Evolutionary conservation across 2,113 vertebrate genomes (phyloP), one percentile per base, ranked within the genome.

Genomic region (Chroicocephalus ridibundus): DNA sequence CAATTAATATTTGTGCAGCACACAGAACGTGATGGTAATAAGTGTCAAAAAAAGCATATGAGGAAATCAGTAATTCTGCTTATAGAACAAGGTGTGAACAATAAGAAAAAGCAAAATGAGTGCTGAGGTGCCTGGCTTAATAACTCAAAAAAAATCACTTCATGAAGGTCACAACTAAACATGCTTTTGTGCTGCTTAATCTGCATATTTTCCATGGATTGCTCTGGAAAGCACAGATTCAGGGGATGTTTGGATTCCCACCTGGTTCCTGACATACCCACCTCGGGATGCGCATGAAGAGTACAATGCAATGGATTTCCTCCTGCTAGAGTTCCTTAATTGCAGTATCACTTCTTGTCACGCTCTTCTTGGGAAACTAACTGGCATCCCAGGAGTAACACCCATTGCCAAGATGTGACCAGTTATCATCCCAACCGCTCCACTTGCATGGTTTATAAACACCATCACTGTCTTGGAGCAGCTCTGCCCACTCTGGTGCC

Each of bases 281-380:
- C 3, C 61, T 75, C 0, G 0, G 71, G 38, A 72, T 51, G 40
- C 3, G 3, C 57, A 31, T 0, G 3, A 47, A 15, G 31, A 49
- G 11, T 5, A 14, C 26, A 16, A 18, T 1, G 32, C 52, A 38
- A 20, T 9, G 6, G 29, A 17, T 38, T 55, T 46, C 61, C 75
- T 44, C 26, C 51, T 46, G 47, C 29, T 36, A 4, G 11, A 36
- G 40, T 61, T 78, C 49, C 36, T 69, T 38, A 34, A 54, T 58
- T 47, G 26, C 49, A 20, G 78, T 29, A 32, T 15, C n/a, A 20
- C 34, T 61, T 42, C 69, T 81, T 60, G 19, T 36, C 69, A 65
- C 15, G 3, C 20, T n/a, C 10, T 85, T 85, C 27, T 42, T 71
- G 79, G 57, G 47, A 71, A 78, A 34, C 25, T 21, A 47, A 24